Conservation (phyloP, 2,888 invertebrate genomes). For the Eurytoma californica region DNA sequence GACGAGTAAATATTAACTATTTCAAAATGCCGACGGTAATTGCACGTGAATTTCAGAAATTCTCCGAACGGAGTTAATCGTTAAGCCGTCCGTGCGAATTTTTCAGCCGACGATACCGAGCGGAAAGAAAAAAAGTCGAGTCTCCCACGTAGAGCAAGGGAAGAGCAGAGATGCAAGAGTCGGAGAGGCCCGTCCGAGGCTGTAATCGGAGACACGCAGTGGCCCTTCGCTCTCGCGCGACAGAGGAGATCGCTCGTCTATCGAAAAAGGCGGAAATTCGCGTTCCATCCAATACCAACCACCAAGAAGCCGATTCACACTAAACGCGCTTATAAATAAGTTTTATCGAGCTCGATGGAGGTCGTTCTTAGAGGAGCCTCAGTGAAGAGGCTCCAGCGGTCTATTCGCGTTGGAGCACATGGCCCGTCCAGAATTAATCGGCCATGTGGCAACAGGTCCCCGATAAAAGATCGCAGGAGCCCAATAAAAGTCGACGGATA, state of each 20-base stretch:
- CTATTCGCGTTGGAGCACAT: slow-evolving; percentile 6
- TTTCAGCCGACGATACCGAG: too few species aligned
- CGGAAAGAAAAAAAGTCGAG: background rate
- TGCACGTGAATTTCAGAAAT: too few species aligned
- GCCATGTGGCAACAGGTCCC: slow-evolving; percentile 39
- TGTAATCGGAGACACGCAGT: slow-evolving; percentile 41
- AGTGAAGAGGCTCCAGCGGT: background rate
- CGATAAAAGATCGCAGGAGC: slow-evolving; percentile 34
- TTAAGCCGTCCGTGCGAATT: too few species aligned
- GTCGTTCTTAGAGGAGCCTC: background rate
- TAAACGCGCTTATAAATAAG: too few species aligned
- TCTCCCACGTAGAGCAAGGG: background rate
- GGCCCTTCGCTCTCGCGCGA: background rate
- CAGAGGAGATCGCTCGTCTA: slow-evolving; percentile 35
- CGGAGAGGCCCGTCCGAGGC: slow-evolving; percentile 28
- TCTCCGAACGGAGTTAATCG: too few species aligned
- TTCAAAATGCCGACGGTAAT: too few species aligned
- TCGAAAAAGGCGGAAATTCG: slow-evolving; percentile 9
- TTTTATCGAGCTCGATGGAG: too few species aligned
- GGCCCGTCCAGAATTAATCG: slow-evolving; percentile 12
- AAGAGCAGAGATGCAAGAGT: slow-evolving; percentile 6
- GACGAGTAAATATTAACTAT: too few species aligned
- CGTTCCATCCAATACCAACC: background rate
- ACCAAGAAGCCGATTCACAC: too few species aligned
- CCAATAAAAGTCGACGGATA: slow-evolving; percentile 34